phyloP scores from a whole-genome alignment of 1,140 invertebrate genomes.

The Megalopta genalis region DNA sequence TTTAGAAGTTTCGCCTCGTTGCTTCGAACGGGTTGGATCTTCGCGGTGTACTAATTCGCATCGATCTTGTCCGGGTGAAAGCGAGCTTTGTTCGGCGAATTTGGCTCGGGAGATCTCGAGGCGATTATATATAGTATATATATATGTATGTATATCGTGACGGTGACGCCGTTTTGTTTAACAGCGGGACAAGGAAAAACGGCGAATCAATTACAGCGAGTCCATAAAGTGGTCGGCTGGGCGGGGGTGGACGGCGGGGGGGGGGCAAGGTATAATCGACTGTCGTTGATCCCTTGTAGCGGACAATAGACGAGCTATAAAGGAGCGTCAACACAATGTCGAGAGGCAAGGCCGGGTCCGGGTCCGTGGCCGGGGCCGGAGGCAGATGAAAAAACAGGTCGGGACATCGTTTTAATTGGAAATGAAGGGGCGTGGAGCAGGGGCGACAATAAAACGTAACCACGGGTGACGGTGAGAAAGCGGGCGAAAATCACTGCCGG shows the following conservation, averaged over 20 bases:
- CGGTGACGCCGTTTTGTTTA: background rate
- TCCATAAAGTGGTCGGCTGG: background rate
- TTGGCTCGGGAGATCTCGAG: too few relatives aligned
- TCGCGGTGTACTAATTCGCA: too few relatives aligned
- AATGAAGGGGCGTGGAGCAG: conserved; percentile 22
- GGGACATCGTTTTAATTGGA: conserved; percentile 56
- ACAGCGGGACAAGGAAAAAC: background rate
- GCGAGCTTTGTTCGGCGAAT: background rate
- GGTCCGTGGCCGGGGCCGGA: background rate
- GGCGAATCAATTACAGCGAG: background rate
- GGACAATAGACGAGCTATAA: conserved; percentile 14
- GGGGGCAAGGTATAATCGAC: conserved; percentile 11
- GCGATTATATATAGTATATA: too few relatives aligned
- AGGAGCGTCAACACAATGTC: conserved; percentile 11
- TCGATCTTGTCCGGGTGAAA: background rate
- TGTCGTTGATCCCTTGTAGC: background rate
- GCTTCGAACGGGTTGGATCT: too few relatives aligned
- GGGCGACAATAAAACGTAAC: conserved; percentile 42
- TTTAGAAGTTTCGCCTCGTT: too few relatives aligned
- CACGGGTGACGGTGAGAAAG: background rate
- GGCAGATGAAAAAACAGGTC: conserved; percentile 7
- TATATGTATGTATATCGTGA: too few relatives aligned
- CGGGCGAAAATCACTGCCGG: conserved; percentile 54
- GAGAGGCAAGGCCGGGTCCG: background rate
- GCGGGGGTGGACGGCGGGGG: background rate